phyloP scores from a whole-genome alignment of 2,888 invertebrate species.

The Drymonia ruficornis region DNA sequence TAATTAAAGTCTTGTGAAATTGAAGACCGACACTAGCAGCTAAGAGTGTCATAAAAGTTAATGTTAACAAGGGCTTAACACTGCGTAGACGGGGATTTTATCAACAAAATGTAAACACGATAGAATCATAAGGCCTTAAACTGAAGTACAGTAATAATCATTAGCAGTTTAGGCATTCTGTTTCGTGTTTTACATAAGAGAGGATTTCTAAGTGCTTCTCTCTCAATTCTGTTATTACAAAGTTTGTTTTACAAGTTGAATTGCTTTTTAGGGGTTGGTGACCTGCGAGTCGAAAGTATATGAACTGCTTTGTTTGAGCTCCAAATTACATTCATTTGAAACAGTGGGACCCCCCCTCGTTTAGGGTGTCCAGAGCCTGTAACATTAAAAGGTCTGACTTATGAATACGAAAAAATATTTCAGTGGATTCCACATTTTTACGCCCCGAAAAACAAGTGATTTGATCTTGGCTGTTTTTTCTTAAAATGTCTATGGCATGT shows the following conservation, averaged over 20 bases:
- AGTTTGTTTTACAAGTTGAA: not conserved
- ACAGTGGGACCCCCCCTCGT: not conserved
- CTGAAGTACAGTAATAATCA: slow-evolving; percentile 4
- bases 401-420: not conserved
- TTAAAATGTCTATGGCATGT: not conserved
- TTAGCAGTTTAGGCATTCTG: not conserved
- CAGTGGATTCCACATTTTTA: too few species aligned
- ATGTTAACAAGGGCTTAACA: not conserved
- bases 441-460: too few species aligned
- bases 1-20: not conserved
- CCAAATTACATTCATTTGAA: not conserved
- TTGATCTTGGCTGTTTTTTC: not conserved
- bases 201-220: slow-evolving; percentile 1
- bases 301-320: not conserved
- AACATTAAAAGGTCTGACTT: not conserved
- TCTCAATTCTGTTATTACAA: not conserved
- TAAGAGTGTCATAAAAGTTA: slow-evolving; percentile 3
- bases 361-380: not conserved
- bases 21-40: not conserved
- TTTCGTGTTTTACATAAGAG: not conserved
- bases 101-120: slow-evolving; percentile 1
- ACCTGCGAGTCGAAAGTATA: not conserved
- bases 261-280: not conserved
- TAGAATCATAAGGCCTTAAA: slow-evolving; percentile 3
- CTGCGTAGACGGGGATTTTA: not conserved